Evolutionary conservation across 1,140 invertebrate genomes (phyloP), one percentile per base, ranked within the genome.

Genomic region (Saxidomus purpurata): DNA sequence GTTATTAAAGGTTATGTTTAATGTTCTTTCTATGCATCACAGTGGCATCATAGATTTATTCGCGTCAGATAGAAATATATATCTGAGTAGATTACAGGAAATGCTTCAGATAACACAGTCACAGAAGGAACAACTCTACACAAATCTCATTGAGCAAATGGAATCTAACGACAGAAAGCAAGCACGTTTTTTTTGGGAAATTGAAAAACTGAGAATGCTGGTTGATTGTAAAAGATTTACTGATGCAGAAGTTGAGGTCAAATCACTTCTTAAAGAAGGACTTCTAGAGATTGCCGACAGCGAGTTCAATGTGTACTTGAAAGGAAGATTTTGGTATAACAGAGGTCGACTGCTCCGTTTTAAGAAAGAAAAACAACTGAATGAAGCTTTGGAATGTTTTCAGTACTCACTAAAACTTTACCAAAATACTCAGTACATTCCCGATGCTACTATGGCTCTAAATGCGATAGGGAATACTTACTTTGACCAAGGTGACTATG

Each of bases 401-500:
- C 4, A 38, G 34, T 15, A n/a, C 0, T 71, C 67, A 1, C 34
- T 38, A 4, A 1, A 36, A 19, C 3, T 71, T 38, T 38, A 38
- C 19, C 0, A 19, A 28, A 40, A 71, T 38, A 71, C 22, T 28
- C 3, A 71, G 4, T 28, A 71, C 22, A 28, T 71, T 38, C 34
- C 34, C 17, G 67, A 71, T 15, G 31, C 67, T 22, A 15, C 67
- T 4, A 71, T 71, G 9, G 67, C 67, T 22, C 28, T 71, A 40
- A 71, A 71, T 71, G 67, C 67, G 38, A 38, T 71, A 3, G 67
- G 67, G 17, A 71, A 71, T 17, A 17, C 67, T 9, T 71, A 71
- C 34, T 71, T 71, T n/a, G 34, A 71, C 36, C 15, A 15, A 28
- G 34, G 17, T 6, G 67, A 71, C 22, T 36, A 71, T 38, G 67